Base-by-base conservation (phyloP, 1,140 invertebrate genomes). In the Acyrthosiphon pisum region DNA sequence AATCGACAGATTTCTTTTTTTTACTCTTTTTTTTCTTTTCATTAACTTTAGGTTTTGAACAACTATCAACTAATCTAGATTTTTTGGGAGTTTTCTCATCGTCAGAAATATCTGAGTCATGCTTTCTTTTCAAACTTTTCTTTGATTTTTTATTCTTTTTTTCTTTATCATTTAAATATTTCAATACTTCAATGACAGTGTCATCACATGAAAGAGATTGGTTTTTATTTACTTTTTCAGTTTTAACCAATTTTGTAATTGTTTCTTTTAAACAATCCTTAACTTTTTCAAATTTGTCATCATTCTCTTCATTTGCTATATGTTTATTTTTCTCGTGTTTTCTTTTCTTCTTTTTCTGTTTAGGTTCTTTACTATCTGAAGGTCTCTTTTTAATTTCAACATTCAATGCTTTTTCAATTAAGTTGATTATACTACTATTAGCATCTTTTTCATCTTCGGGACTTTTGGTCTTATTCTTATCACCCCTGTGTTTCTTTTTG, bases 181-280 rank as follows among this genome's bases (percentile, higher is more conserved):
- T 93, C 50, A 90, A 93, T 56, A 93, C 68, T 76, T 90, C 88
- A 48, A 30, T 48, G 7, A 93, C 84, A 89, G 11, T 37, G 3
- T 89, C 41, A 76, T 93, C 60, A 83, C 84, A 60, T n/a, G 56
- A 26, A 46, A 48, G 50, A 48, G 88, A 81, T 9, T 83, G 56
- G 11, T 11, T 41, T 44, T 30, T 48, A 46, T 41, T 68, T 4
- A 37, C 23, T 68, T 89, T 76, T 11, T 76, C 84, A 44, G 26
- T 48, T 68, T 93, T 76, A 44, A 76, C 93, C 68, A 89, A 87
- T 93, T 93, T 90, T 60, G 84, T 90, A 48, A 89, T 46, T 46
- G 84, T 90, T 89, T 93, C 93, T 90, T 93, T 90, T 46, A 89
- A 60, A 48, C 88, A 87, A 46, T 90, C 93, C 48, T 93, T 90